Percentiles rank a stretch among this genome's conserved stretches.
These are phyloP conservation scores for Cephus cinctus DNA, from an alignment of 1,140 invertebrate species.

Conservation along the genomic window DNA sequence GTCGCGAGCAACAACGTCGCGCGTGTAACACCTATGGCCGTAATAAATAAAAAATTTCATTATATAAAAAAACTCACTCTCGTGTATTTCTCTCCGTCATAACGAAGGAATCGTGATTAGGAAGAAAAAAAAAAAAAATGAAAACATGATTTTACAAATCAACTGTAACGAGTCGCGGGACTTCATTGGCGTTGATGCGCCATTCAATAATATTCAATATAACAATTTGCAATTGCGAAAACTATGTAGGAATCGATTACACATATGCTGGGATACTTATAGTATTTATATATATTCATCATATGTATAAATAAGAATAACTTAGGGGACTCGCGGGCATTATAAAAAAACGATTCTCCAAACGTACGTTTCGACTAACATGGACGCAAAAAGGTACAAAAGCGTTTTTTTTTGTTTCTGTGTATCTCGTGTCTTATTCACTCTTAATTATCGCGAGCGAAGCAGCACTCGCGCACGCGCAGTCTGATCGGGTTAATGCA, in stretches of 20 bases:
- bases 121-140: slow-evolving; percentile 11
- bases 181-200: not conserved
- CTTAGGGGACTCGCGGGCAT: slow-evolving; percentile 1
- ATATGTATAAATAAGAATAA: slow-evolving; percentile 10
- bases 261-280: not conserved
- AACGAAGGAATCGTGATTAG: no score
- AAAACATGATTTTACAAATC: slow-evolving; percentile 9
- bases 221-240: slow-evolving; percentile 11
- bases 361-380: slow-evolving; percentile 34
- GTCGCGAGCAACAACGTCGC: slow-evolving; percentile 17
- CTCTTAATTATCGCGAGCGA: slow-evolving; percentile 7
- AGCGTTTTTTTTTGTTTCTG: slow-evolving; percentile 24
- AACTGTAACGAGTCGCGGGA: slow-evolving; percentile 2
- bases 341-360: slow-evolving; percentile 8
- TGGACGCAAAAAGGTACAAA: slow-evolving; percentile 44
- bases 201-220: slow-evolving; percentile 10
- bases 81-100: no score
- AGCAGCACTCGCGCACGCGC: slow-evolving; percentile 1
- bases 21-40: no score
- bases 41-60: slow-evolving; percentile 28
- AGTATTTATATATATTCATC: no score
- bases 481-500: slow-evolving; percentile 13
- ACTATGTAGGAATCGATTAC: not conserved
- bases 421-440: slow-evolving; percentile 14
- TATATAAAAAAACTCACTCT: no score